Conservation (phyloP, 2,888 invertebrate genomes). For the Galerucella pusilla region DNA sequence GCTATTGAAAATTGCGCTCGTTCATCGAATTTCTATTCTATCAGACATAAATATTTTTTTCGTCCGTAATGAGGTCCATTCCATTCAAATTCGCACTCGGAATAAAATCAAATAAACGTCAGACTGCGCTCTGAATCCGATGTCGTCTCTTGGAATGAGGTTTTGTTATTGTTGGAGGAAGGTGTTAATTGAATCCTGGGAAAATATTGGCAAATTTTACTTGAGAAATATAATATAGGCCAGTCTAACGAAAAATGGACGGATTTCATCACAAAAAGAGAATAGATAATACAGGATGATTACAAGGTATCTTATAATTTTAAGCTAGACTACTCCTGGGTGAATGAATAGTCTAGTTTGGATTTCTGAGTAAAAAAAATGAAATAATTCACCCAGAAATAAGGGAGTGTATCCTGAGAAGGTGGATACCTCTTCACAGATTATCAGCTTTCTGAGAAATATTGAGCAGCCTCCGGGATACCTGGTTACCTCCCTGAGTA, state of each 20-base stretch:
- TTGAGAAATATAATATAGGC: not conserved
- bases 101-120: conserved; percentile 33
- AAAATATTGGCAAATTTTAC: conserved; percentile 21
- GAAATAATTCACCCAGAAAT: too few species aligned
- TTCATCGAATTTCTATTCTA: not conserved
- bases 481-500: too few species aligned
- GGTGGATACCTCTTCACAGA: too few species aligned
- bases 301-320: too few species aligned
- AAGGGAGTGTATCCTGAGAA: too few species aligned
- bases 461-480: too few species aligned
- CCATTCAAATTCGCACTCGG: conserved; percentile 18
- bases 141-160: conserved; percentile 22
- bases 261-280: not conserved
- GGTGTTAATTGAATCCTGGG: conserved; percentile 32
- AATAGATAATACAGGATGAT: too few species aligned
- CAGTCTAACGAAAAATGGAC: not conserved
- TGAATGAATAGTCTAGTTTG: too few species aligned
- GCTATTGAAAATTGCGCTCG: not conserved
- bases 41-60: conserved; percentile 20
- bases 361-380: too few species aligned
- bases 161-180: conserved; percentile 24
- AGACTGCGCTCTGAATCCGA: conserved; percentile 19
- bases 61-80: conserved; percentile 26
- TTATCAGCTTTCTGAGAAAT: too few species aligned
- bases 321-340: too few species aligned